A percentile compares a stretch with the other conserved stretches of the same genome.
These are phyloP conservation scores for Bostrychus sinensis DNA, from an alignment of 2,113 vertebrate species.

Conservation along the genomic window DNA sequence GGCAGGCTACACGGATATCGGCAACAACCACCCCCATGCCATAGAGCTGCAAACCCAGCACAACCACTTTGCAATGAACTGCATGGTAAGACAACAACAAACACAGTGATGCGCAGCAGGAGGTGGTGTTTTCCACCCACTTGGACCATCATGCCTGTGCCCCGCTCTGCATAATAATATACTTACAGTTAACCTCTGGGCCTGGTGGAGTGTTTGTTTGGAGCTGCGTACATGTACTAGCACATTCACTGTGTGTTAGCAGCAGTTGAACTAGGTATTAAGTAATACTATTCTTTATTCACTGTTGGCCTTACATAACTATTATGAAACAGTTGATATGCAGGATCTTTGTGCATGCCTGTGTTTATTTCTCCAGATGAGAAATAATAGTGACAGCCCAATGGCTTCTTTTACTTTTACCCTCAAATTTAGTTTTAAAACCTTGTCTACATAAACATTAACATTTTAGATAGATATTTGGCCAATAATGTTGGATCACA, in stretches of 20 bases:
- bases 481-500: too few relatives aligned
- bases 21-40: conserved; percentile 94
- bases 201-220: conserved; percentile 53
- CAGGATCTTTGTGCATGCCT: conserved; percentile 28
- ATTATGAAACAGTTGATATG: conserved; percentile 59
- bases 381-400: neutral
- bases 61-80: conserved; percentile 99
- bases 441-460: too few relatives aligned
- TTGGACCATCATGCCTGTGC: conserved; percentile 20
- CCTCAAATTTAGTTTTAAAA: too few relatives aligned
- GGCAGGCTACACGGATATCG: conserved; percentile 97
- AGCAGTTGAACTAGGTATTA: conserved; percentile 52
- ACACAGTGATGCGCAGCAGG: conserved; percentile 20
- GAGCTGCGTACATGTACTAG: conserved; percentile 30
- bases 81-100: conserved; percentile 88
- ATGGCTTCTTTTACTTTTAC: neutral
- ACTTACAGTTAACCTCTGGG: conserved; percentile 33
- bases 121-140: conserved; percentile 44
- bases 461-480: too few relatives aligned
- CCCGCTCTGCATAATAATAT: conserved; percentile 37
- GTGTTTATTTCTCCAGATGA: conserved; percentile 17
- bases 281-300: conserved; percentile 57
- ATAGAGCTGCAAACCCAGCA: conserved; percentile 99
- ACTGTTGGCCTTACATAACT: conserved; percentile 57
- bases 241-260: conserved; percentile 23